phyloP scores from a whole-genome alignment of 2,888 invertebrate species.

The Eupithecia abbreviata region DNA sequence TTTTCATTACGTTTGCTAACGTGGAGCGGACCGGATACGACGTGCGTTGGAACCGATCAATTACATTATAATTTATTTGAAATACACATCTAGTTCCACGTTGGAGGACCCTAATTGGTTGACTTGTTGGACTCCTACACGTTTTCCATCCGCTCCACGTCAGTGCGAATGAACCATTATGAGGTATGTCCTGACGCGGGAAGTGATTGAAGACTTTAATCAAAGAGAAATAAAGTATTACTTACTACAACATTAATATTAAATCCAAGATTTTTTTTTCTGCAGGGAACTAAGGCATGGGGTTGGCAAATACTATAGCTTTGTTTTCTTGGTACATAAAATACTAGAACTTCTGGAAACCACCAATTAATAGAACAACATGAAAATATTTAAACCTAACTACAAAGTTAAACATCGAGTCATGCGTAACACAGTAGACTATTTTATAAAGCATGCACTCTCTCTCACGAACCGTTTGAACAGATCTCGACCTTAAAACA shows the following conservation, averaged over 20 bases:
- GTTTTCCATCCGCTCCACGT: not conserved
- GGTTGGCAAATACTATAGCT: not conserved
- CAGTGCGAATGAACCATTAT: not conserved
- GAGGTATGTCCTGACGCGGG: not conserved
- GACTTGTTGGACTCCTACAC: not conserved
- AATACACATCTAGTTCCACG: not conserved
- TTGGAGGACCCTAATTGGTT: not conserved
- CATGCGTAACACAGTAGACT: conserved; percentile 15
- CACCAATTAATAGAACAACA: not conserved
- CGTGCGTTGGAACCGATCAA: not conserved
- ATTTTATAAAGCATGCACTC: conserved; percentile 10
- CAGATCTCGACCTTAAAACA: conserved; percentile 1
- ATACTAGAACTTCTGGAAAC: not conserved
- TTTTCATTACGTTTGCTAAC: not conserved
- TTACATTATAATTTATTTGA: not conserved
- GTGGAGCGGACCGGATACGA: not conserved
- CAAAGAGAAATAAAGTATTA: too few relatives aligned
- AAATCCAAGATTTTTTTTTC: not conserved
- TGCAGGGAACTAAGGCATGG: not conserved
- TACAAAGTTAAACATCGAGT: conserved; percentile 25
- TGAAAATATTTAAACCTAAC: conserved; percentile 8
- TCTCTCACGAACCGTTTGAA: conserved; percentile 5
- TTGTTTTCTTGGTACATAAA: not conserved
- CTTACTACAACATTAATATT: too few relatives aligned
- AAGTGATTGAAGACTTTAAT: not conserved